Evolutionary conservation across 2,888 invertebrate species (phyloP).

Genomic region (Hemicrepidius hirtus): DNA sequence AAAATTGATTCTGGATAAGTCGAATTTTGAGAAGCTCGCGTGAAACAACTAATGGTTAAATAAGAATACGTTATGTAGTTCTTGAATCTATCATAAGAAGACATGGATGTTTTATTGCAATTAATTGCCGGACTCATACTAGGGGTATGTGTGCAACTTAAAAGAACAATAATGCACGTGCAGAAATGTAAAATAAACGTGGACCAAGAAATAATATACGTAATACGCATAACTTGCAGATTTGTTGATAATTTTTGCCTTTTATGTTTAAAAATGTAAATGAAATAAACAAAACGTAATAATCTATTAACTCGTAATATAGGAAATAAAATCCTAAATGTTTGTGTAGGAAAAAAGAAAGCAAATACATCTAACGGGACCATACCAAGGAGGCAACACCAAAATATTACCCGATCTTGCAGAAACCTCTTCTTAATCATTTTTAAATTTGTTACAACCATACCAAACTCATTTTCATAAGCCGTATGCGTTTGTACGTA

Average conservation of each 20-base stretch:
- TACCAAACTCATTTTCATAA: slow-evolving; percentile 44
- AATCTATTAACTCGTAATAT: slow-evolving; percentile 45
- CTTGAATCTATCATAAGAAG: not conserved
- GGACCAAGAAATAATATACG: slow-evolving; percentile 32
- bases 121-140: slow-evolving; percentile 23
- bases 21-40: not conserved
- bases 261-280: slow-evolving; percentile 28
- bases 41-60: not conserved
- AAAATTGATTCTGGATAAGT: slow-evolving; percentile 14
- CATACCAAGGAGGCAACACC: slow-evolving; percentile 35
- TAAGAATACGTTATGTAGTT: slow-evolving; percentile 10
- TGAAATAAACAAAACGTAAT: slow-evolving; percentile 40
- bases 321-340: slow-evolving; percentile 7
- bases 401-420: slow-evolving; percentile 23
- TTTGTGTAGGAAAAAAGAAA: slow-evolving; percentile 30
- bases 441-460: slow-evolving; percentile 36
- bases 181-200: slow-evolving; percentile 29
- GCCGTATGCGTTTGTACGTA: slow-evolving; percentile 42
- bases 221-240: slow-evolving; percentile 23
- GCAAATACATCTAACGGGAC: slow-evolving; percentile 50
- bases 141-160: slow-evolving; percentile 5
- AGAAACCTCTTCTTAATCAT: slow-evolving; percentile 32
- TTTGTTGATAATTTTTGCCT: slow-evolving; percentile 38
- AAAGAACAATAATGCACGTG: slow-evolving; percentile 30
- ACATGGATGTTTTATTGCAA: not conserved